Evolutionary conservation across 2,113 vertebrate species (phyloP).

Genomic region (Psephotus haematonotus): DNA sequence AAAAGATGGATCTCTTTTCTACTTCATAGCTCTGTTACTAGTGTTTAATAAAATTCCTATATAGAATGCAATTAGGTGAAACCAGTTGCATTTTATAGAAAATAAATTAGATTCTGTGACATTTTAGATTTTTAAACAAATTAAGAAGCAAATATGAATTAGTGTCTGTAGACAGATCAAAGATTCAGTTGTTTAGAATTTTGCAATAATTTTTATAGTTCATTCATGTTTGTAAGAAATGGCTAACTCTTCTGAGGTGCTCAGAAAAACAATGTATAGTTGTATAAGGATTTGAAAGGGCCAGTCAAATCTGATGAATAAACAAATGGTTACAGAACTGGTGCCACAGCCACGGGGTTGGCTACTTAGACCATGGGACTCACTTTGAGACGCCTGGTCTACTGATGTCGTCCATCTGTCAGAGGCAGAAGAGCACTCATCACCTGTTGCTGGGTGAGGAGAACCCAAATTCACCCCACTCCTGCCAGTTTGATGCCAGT

Average conservation of each 20-base stretch:
- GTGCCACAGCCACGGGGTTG: neutral
- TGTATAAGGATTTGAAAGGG: neutral
- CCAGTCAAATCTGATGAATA: neutral
- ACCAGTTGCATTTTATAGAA: neutral
- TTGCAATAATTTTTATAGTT: neutral
- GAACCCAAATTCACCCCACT: neutral
- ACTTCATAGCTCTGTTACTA: neutral
- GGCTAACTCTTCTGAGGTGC: neutral
- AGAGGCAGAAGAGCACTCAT: neutral
- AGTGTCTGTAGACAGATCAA: neutral
- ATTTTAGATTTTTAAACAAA: neutral
- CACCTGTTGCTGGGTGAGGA: neutral
- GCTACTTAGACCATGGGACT: neutral
- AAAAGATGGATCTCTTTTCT: neutral
- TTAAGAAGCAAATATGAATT: neutral
- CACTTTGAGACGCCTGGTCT: neutral
- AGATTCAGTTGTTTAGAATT: neutral
- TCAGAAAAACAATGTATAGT: neutral
- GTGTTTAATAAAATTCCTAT: neutral
- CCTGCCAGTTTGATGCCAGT: neutral
- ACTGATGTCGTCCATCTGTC: neutral
- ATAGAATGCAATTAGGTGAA: neutral
- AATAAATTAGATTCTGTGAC: neutral
- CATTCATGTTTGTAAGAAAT: neutral
- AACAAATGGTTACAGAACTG: neutral